Base-by-base conservation (phyloP, 2,888 invertebrate species). In the Drosophila neotestacea region DNA sequence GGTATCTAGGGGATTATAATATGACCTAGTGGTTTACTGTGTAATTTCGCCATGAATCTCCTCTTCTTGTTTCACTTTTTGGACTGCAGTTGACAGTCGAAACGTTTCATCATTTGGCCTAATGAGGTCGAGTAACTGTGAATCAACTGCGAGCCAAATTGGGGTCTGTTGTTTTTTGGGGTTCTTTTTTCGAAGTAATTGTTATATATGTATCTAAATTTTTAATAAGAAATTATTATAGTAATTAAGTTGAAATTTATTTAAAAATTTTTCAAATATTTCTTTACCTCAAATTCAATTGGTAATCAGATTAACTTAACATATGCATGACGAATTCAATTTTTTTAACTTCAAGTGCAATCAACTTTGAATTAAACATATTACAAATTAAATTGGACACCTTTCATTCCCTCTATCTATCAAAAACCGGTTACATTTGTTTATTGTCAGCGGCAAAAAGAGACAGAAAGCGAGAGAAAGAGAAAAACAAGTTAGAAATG, bases 361-460 rank as follows among this genome's bases (percentile, higher is more conserved):
- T 39, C 58, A 47, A 47, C 47, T 47, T 39, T 30, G 32, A 48
- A 30, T 30, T 16, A 30, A 30, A 58, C 13, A 38, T 28, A 11
- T 13, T 30, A 47, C 3, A 47, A 16, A 30, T 30, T 58, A 10
- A 34, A 48, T 48, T 48, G 13, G 30, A 16, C 13, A 48, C 16
- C 13, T 36, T 44, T 4, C 22, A 27, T 41, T 30, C 22, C 34
- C 13, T 4, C 27, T 28, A 51, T 27, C 34, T 36, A 7, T 6
- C 16, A 46, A 56, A 81, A 81, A 86, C 82, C 70, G 61, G 88
- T 87, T 85, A 52, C 22, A 47, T 38, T 47, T 51, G 16, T 22
- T 39, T 44, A 27, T 41, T 39, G 32, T 39, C 30, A 55, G 32
- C 38, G 44, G 65, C 54, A 55, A 68, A 58, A 55, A 47, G n/a